Conservation (phyloP, 2,888 invertebrate species). For the Patella pellucida region DNA sequence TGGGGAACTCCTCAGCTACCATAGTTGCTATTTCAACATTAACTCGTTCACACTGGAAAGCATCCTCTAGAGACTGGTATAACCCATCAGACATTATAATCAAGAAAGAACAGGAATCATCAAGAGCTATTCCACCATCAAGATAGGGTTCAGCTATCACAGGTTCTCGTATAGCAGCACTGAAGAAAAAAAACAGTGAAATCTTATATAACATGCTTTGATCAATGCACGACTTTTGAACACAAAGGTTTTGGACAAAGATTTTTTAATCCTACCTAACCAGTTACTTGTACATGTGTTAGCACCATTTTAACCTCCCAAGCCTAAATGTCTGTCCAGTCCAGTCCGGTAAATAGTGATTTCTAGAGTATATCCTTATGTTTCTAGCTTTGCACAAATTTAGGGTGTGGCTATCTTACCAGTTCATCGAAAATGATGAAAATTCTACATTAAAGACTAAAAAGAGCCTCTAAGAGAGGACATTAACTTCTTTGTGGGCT, state of each 20-base stretch:
- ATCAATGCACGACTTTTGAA: too few relatives aligned
- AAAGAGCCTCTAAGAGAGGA: too few relatives aligned
- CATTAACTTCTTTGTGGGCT: too few relatives aligned
- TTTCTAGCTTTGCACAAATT: too few relatives aligned
- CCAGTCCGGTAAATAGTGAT: too few relatives aligned
- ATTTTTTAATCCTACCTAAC: neutral
- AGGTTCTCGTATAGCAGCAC: constrained; percentile 81
- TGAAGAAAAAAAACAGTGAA: constrained; percentile 38
- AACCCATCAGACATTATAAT: constrained; percentile 88
- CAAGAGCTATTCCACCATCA: constrained; percentile 83
- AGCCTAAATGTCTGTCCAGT: too few relatives aligned
- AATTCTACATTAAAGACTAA: too few relatives aligned
- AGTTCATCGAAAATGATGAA: too few relatives aligned
- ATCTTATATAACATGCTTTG: neutral
- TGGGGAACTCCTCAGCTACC: constrained; percentile 76
- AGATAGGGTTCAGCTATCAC: constrained; percentile 85
- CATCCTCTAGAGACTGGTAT: constrained; percentile 86
- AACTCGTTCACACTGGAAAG: constrained; percentile 82
- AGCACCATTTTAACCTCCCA: too few relatives aligned
- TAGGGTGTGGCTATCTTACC: too few relatives aligned
- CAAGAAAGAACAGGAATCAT: constrained; percentile 85
- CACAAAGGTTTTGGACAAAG: too few relatives aligned
- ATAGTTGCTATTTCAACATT: constrained; percentile 65
- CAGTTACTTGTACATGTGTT: neutral
- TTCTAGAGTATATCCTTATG: too few relatives aligned